phyloP scores from a whole-genome alignment of 2,113 vertebrate species.

The Cyphotilapia sp. region DNA sequence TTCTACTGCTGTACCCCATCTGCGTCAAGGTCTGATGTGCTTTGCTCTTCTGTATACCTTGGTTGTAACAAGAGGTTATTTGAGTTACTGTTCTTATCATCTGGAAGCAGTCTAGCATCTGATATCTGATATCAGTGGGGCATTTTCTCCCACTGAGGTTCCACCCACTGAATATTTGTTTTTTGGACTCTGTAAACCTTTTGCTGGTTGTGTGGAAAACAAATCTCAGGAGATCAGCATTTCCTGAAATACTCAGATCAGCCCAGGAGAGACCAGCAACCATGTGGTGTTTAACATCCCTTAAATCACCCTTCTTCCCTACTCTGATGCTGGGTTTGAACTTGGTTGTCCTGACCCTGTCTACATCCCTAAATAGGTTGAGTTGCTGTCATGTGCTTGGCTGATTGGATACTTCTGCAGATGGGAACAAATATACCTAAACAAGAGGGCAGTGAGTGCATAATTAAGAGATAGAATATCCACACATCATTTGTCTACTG shows the following conservation, averaged over 20 bases:
- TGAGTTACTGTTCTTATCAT: not conserved
- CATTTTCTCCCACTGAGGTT: not conserved
- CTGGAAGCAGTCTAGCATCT: not conserved
- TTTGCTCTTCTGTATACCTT: not conserved
- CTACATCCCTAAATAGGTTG: not conserved
- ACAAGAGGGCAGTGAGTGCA: not conserved
- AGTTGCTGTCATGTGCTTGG: not conserved
- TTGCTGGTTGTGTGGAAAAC: not conserved
- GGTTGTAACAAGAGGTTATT: not conserved
- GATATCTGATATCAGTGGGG: not conserved
- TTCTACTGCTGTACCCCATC: not conserved
- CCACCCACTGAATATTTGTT: not conserved
- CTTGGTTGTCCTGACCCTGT: accelerated
- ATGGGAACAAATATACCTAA: not conserved
- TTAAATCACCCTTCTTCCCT: not conserved
- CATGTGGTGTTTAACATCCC: accelerated
- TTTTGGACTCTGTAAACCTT: not conserved
- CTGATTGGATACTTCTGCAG: not conserved
- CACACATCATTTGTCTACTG: not conserved
- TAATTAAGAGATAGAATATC: not conserved
- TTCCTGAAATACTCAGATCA: not conserved
- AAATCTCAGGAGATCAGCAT: not conserved
- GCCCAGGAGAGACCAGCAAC: accelerated
- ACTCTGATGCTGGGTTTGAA: not conserved
- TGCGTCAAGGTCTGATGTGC: not conserved